These are phyloP conservation scores for Orestias chungarensis DNA, from an alignment of 2,797 vertebrate species.

Conservation along the genomic window DNA sequence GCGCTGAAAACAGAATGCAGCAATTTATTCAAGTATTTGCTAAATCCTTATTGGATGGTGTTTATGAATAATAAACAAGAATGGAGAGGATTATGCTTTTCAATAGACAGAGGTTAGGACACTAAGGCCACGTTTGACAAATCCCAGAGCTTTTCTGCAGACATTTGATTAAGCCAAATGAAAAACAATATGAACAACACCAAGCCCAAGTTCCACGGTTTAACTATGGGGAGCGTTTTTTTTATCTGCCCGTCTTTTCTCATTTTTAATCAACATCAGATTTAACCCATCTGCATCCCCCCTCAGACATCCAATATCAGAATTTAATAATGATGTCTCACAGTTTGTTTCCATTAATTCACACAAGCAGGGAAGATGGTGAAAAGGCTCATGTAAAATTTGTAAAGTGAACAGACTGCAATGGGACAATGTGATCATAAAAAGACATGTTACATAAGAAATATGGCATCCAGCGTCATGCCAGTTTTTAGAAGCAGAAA, in stretches of 20 bases:
- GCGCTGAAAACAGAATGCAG: constrained; percentile 28
- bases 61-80: constrained; percentile 59
- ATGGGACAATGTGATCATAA: neutral
- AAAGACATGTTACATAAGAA: neutral
- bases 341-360: constrained; percentile 7
- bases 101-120: constrained; percentile 44
- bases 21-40: constrained; percentile 41
- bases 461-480: neutral
- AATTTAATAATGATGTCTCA: constrained; percentile 55
- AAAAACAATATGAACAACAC: constrained; percentile 65
- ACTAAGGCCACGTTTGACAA: constrained; percentile 43
- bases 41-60: constrained; percentile 45
- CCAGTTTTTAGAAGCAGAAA: neutral
- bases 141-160: constrained; percentile 57
- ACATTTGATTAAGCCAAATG: constrained; percentile 69
- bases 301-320: constrained; percentile 14
- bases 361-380: neutral
- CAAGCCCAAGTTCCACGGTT: constrained; percentile 29
- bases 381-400: neutral
- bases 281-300: constrained; percentile 29
- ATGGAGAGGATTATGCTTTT: constrained; percentile 50
- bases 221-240: constrained; percentile 45
- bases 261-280: constrained; percentile 54
- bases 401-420: constrained; percentile 8
- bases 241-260: constrained; percentile 51